Evolutionary conservation across 1,140 invertebrate genomes (phyloP).

Genomic region (Drosophila setifemur): DNA sequence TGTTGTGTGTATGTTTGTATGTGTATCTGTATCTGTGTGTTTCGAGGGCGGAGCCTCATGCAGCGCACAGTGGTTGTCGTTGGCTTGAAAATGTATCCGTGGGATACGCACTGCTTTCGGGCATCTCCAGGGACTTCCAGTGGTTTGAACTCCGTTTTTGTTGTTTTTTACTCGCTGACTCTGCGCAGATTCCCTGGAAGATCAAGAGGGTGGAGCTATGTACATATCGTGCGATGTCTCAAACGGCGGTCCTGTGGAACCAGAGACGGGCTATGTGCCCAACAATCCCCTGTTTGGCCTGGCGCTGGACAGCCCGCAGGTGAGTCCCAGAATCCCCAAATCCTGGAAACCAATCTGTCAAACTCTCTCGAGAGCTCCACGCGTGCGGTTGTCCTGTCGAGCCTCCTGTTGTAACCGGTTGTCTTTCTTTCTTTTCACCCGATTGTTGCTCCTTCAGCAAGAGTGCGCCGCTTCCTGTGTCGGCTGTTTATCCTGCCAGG

Average conservation of each 20-base stretch:
- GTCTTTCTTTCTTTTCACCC: neutral
- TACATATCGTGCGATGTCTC: slow-evolving; percentile 83
- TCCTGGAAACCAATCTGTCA: slow-evolving; percentile 17
- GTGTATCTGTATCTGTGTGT: slow-evolving; percentile 22
- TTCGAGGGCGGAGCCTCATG: slow-evolving; percentile 58
- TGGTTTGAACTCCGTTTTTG: slow-evolving; percentile 1
- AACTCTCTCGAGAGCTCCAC: slow-evolving; percentile 18
- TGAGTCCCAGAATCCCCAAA: slow-evolving; percentile 30
- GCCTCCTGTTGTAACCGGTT: slow-evolving; percentile 1
- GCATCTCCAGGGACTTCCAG: slow-evolving; percentile 37
- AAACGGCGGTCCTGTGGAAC: slow-evolving; percentile 82
- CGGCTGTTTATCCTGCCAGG: slow-evolving; percentile 81
- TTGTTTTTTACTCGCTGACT: slow-evolving; percentile 1
- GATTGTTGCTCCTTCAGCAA: slow-evolving; percentile 57
- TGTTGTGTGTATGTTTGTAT: too few relatives aligned
- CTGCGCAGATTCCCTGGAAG: slow-evolving; percentile 82
- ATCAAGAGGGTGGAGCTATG: slow-evolving; percentile 83
- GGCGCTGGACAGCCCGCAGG: slow-evolving; percentile 82
- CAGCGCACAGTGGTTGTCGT: slow-evolving; percentile 58
- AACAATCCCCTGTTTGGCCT: slow-evolving; percentile 82
- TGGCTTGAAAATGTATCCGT: slow-evolving; percentile 23
- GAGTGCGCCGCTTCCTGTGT: slow-evolving; percentile 81
- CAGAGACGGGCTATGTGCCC: slow-evolving; percentile 82
- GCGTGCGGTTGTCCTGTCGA: neutral
- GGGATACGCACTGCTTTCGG: slow-evolving; percentile 9